phyloP scores from a whole-genome alignment of 1,140 invertebrate species.

The Tachypleus tridentatus region DNA sequence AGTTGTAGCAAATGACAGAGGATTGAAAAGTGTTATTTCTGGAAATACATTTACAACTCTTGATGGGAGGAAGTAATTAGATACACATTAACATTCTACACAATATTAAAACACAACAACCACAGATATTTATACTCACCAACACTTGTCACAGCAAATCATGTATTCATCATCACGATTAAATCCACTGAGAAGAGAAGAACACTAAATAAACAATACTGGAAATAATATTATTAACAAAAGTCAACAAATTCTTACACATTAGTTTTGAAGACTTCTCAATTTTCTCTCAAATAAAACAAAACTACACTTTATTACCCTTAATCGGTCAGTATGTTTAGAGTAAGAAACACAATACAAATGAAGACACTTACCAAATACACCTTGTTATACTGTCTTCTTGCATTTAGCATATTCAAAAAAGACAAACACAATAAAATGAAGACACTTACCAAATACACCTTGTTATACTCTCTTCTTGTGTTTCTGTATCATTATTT shows the following conservation, averaged over 20 bases:
- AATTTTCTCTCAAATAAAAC: no score
- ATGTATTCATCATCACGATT: constrained; percentile 95
- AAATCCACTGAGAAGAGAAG: constrained; percentile 52
- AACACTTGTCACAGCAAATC: constrained; percentile 86
- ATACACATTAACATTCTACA: background rate
- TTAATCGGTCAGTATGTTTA: background rate
- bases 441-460: constrained; percentile 58
- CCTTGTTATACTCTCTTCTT: constrained; percentile 75
- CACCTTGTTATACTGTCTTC: constrained; percentile 81
- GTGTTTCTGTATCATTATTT: constrained; percentile 51
- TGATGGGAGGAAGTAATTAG: constrained; percentile 5
- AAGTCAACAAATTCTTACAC: background rate
- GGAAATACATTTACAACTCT: background rate
- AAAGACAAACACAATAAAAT: background rate
- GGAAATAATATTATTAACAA: background rate
- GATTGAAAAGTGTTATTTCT: no score
- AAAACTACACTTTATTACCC: background rate
- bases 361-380: constrained; percentile 49
- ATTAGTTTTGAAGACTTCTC: no score
- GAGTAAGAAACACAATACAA: background rate
- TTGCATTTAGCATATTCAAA: constrained; percentile 35
- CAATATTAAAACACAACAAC: background rate
- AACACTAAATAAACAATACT: constrained; percentile 10
- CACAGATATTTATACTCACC: constrained; percentile 44
- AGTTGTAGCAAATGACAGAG: no score